These are phyloP conservation scores for Mimas tiliae DNA, from an alignment of 2,888 invertebrate genomes.

Conservation along the genomic window DNA sequence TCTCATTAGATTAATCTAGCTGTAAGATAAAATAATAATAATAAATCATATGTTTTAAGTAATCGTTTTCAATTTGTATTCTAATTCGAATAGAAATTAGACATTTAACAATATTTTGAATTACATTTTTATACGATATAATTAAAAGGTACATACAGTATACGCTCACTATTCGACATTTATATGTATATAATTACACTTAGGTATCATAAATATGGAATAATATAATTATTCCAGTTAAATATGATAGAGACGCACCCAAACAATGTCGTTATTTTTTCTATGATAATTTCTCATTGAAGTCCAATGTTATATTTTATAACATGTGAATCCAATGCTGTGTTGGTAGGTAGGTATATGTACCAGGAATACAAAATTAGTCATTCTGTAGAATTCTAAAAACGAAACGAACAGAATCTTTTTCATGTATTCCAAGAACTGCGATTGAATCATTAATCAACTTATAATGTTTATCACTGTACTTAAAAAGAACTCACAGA, in stretches of 20 bases:
- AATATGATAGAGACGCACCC: too few species aligned
- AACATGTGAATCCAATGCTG: background rate
- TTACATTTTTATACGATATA: too few species aligned
- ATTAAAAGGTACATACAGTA: too few species aligned
- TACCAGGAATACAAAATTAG: conserved; percentile 37
- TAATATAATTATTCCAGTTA: too few species aligned
- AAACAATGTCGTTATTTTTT: too few species aligned
- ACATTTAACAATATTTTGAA: background rate
- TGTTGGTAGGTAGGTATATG: conserved; percentile 6
- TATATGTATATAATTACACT: too few species aligned
- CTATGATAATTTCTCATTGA: too few species aligned
- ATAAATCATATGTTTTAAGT: too few species aligned
- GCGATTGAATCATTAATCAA: conserved; percentile 46
- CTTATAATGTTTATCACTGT: conserved; percentile 28
- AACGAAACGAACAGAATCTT: conserved; percentile 41
- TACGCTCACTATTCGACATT: too few species aligned
- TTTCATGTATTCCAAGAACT: conserved; percentile 42
- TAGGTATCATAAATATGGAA: too few species aligned
- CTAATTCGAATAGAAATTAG: background rate
- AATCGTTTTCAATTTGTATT: background rate
- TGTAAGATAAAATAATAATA: background rate
- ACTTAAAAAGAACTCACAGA: background rate
- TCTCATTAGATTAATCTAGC: background rate
- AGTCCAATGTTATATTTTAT: background rate
- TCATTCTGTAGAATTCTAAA: conserved; percentile 46